Evolutionary conservation across 2,888 invertebrate species (phyloP), one percentile per base, ranked within the genome.

Genomic region (Smittia sp.): DNA sequence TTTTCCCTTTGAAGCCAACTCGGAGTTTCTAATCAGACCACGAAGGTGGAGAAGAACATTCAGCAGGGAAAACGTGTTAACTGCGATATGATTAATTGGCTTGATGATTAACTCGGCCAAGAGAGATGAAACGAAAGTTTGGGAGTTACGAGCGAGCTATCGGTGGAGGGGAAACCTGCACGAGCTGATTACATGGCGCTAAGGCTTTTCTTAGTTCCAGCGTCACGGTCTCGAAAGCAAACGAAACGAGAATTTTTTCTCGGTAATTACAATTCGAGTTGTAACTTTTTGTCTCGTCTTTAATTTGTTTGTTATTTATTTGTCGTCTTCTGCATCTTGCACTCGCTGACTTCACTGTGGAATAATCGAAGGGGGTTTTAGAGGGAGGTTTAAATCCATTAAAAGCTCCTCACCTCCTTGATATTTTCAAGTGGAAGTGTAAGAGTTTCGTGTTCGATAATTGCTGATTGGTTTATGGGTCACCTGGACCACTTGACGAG

Each of bases 231-330:
- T 46, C 46, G 15, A 46, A 46, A 46, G n/a, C 2, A 46, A 46
- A 11, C 46, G 46, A 46, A 46, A 46, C 2, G 11, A 32, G 11
- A 11, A 46, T 46, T 46, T 46, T 46, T 46, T 15, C 46, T 11
- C 3, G 9, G n/a, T n/a, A 41, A 41, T 41, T 52, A 52, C 69
- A 52, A 70, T 22, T 52, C 52, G 24, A 52, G 69, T 70, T 68
- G 68, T 68, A 68, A 68, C 46, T 52, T 66, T 66, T 32, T 6
- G 2, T 46, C n/a, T 46, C n/a, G 18, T 22, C 58, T 58, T 54
- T 70, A 70, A 70, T 70, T 70, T 70, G 69, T 70, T 70, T 54
- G 69, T 70, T 70, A 70, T 70, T 70, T 70, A 70, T 70, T 70
- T 70, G 52, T 70, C 69, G 69, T 18, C 27, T 70, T 70, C 32